These are phyloP conservation scores for Porites australiensis DNA, from an alignment of 64 coral and sea anemone genomes.

Conservation along the genomic window DNA sequence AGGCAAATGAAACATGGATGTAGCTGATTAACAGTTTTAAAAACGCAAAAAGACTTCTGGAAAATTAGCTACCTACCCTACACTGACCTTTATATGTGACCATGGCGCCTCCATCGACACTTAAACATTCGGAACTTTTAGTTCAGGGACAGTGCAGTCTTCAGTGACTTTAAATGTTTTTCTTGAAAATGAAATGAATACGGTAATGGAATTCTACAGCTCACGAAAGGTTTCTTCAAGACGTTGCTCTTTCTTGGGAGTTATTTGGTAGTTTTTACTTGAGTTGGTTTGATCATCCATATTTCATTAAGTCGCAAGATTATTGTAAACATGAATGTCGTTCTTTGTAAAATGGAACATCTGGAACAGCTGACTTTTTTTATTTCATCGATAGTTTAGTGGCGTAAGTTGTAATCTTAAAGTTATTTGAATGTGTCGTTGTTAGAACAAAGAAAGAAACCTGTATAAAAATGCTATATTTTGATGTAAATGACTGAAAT, in stretches of 20 bases:
- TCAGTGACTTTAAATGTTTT: not conserved
- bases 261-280: not conserved
- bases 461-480: not conserved
- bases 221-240: not conserved
- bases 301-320: conserved; percentile 18
- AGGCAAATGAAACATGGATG: conserved; percentile 18
- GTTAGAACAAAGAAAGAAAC: not conserved
- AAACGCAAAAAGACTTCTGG: no score
- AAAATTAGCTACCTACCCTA: no score
- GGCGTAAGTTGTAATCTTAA: conserved; percentile 16
- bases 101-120: no score
- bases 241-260: not conserved
- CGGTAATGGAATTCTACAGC: no score
- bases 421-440: not conserved
- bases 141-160: not conserved
- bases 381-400: not conserved
- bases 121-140: no score
- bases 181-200: not conserved
- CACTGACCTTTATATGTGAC: no score
- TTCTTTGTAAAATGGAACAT: not conserved
- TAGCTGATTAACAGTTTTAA: not conserved
- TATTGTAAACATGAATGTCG: not conserved
- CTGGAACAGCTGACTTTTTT: not conserved
- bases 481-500: not conserved
- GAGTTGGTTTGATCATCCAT: not conserved